A percentile compares a stretch with the other conserved stretches of the same genome.
Evolutionary conservation across 2,113 vertebrate genomes (phyloP).

Genomic region (Addax nasomaculatus): DNA sequence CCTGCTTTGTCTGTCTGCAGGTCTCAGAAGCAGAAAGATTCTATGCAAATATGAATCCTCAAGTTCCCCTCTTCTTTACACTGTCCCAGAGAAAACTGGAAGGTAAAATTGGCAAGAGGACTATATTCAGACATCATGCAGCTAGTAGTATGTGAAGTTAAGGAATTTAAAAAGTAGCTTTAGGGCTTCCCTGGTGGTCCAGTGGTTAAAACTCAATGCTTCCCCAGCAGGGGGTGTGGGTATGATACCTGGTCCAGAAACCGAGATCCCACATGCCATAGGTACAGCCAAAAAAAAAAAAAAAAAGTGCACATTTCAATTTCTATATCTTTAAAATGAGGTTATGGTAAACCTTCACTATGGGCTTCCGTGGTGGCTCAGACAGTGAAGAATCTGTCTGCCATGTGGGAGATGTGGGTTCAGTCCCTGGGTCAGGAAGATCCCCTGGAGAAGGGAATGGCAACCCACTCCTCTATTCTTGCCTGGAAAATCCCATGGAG

Average conservation of each 20-base stretch:
- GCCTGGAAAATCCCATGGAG: neutral
- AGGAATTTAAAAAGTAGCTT: neutral
- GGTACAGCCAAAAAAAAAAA: neutral
- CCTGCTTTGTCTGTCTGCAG: neutral
- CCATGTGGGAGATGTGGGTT: neutral
- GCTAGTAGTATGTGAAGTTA: neutral
- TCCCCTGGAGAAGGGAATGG: neutral
- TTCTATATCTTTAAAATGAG: neutral
- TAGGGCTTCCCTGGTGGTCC: neutral
- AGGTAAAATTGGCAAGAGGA: neutral
- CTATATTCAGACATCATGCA: neutral
- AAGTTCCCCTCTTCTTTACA: neutral
- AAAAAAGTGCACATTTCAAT: rapidly evolving
- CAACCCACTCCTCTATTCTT: neutral
- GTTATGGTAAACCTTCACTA: neutral
- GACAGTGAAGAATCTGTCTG: neutral
- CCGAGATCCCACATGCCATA: neutral
- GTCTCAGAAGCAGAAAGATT: neutral
- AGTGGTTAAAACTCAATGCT: neutral
- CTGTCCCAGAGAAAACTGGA: neutral
- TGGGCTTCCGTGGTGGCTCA: neutral
- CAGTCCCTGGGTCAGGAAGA: neutral
- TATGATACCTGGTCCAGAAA: neutral
- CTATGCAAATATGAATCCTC: neutral
- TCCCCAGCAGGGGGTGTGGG: neutral